These are phyloP conservation scores for Perodicticus potto DNA, from an alignment of 2,797 vertebrate species.

Conservation along the genomic window DNA sequence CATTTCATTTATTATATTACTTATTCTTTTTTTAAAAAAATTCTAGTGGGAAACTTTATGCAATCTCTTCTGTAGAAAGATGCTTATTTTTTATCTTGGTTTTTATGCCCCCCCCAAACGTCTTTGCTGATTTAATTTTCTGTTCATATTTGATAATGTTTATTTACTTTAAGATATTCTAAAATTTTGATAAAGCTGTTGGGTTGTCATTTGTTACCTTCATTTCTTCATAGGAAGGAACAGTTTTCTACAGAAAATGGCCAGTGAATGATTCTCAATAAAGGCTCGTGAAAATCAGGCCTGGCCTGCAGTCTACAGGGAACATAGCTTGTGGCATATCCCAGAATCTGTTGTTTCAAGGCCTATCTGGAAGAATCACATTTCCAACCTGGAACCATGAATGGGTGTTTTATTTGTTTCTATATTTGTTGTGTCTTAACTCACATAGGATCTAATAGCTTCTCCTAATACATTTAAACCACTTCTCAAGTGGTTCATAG, in stretches of 20 bases:
- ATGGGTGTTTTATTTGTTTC: not conserved
- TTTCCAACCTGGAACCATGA: not conserved
- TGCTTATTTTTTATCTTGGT: conserved; percentile 32
- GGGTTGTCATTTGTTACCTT: not conserved
- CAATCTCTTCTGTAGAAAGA: not conserved
- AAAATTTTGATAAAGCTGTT: not conserved
- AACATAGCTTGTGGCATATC: not conserved
- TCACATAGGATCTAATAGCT: not conserved
- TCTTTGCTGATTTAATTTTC: conserved; percentile 10
- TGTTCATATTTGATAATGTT: not conserved
- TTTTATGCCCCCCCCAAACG: not conserved
- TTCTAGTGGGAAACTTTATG: not conserved
- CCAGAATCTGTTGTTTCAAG: not conserved
- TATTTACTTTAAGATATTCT: conserved; percentile 5
- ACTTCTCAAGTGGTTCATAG: not conserved
- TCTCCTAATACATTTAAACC: not conserved
- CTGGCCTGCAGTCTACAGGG: not conserved
- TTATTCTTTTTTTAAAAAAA: not conserved
- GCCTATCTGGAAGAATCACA: not conserved
- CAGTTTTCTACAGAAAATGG: not conserved
- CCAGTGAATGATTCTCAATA: not conserved
- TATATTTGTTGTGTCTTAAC: not conserved
- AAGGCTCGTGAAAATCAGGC: not conserved
- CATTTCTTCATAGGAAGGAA: not conserved
- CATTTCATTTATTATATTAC: not conserved